Evolutionary conservation across 2,888 invertebrate species (phyloP), one percentile per base, ranked within the genome.

Genomic region (Seira sanloemensis): DNA sequence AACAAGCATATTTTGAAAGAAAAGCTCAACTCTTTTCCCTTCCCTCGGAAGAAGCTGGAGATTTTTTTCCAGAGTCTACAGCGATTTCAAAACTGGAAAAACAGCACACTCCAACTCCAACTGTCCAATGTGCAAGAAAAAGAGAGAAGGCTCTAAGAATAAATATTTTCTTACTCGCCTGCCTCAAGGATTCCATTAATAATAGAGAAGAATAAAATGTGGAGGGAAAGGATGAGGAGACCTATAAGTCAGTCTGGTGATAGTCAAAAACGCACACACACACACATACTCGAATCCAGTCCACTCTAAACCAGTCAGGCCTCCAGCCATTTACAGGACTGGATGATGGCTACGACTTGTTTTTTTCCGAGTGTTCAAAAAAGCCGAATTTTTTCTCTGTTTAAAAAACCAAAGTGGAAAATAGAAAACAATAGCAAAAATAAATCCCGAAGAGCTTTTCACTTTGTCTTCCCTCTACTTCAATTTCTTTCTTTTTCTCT

Each of bases 401-500:
- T 21, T 7, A 69, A 67, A 46, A 46, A 69, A 68, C 54, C 21
- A 25, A 27, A 26, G 68, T 27, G 19, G 50, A 46, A 46, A 46
- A 69, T 72, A 54, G 72, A 25, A 69, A 77, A 69, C 50, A 76
- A 77, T 50, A 76, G 67, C 46, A 67, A 67, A 76, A 78, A 78
- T 78, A 78, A 78, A 78, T 78, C 78, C 78, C 69, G 50, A 50
- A 25, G 68, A 78, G 78, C 78, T 78, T 78, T 78, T 78, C 78
- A 78, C 78, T 78, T 71, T 71, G 75, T 78, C 69, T 77, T 50
- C 27, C 37, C 18, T 65, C 37, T 66, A 16, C 50, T 58, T 65
- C 74, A 62, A 74, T 62, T 58, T 76, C 76, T 24, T 68, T 76
- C 19, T 24, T 26, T 58, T 58, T 50, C 25, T 66, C 50, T 25